Percentiles rank a stretch among this genome's conserved stretches.
phyloP scores from a whole-genome alignment of 1,140 invertebrate genomes.

The Ceratina australensis region DNA sequence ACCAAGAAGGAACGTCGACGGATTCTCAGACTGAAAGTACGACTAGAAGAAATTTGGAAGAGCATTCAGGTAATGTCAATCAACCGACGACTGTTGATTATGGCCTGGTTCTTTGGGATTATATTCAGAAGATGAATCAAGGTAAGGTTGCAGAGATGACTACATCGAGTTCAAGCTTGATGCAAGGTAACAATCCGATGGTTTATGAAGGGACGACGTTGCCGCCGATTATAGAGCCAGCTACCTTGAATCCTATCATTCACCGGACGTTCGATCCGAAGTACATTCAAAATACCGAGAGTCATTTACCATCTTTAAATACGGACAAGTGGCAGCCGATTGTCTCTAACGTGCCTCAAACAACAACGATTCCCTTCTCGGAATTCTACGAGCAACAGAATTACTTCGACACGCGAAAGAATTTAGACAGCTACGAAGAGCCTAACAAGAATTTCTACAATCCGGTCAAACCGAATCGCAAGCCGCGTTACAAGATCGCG shows the following conservation, averaged over 20 bases:
- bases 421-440: not conserved
- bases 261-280: not conserved
- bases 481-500: constrained; percentile 44
- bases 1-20: no score
- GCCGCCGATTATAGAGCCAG: not conserved
- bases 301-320: not conserved
- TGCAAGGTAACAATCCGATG: constrained; percentile 37
- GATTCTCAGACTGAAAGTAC: not conserved
- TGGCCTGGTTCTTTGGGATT: constrained; percentile 65
- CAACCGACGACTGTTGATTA: constrained; percentile 45
- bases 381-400: not conserved
- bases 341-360: not conserved
- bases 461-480: not conserved
- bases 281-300: not conserved
- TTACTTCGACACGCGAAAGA: not conserved
- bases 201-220: constrained; percentile 23
- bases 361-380: not conserved
- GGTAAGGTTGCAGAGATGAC: constrained; percentile 27
- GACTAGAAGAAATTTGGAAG: not conserved
- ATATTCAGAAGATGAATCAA: constrained; percentile 58
- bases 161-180: constrained; percentile 17
- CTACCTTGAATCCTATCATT: not conserved
- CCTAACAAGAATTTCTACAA: not conserved
- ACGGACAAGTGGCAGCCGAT: not conserved
- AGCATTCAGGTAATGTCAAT: constrained; percentile 2